Conservation (phyloP, 2,113 vertebrate species). For the Melanotaenia duboulayi region DNA sequence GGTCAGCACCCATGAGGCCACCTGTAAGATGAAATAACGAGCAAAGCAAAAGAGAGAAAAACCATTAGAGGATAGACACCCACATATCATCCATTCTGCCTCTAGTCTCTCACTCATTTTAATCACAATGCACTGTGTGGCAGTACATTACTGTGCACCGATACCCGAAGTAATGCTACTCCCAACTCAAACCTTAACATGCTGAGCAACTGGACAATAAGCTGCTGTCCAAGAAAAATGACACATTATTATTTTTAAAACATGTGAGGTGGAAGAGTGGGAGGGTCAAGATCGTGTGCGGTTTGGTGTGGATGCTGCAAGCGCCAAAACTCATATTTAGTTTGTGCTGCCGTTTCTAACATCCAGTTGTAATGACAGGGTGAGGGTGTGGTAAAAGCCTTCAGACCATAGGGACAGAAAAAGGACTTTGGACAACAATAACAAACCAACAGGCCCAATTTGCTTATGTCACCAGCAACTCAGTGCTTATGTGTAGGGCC, state of each 20-base stretch:
- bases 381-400: constrained; percentile 72
- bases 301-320: constrained; percentile 66
- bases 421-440: constrained; percentile 77
- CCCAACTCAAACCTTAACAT: constrained; percentile 59
- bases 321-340: constrained; percentile 84
- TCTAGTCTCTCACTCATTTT: constrained; percentile 50
- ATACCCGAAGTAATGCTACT: constrained; percentile 29
- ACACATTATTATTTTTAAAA: constrained; percentile 83
- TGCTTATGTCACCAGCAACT: constrained; percentile 69
- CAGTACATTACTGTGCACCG: constrained; percentile 23
- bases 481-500: constrained; percentile 47
- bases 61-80: constrained; percentile 73
- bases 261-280: constrained; percentile 78
- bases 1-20: constrained; percentile 99
- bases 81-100: constrained; percentile 54
- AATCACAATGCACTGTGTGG: constrained; percentile 46
- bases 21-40: constrained; percentile 83
- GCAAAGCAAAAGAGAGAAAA: constrained; percentile 59
- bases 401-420: constrained; percentile 67
- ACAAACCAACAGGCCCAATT: constrained; percentile 71
- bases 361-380: constrained; percentile 81
- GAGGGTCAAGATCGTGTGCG: constrained; percentile 64
- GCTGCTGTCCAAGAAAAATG: constrained; percentile 78
- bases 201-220: constrained; percentile 60
- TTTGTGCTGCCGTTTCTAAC: constrained; percentile 74